Evolutionary conservation across 53 echinoderm and acorn worm genomes (phyloP).

Genomic region (Zoroaster sp.): DNA sequence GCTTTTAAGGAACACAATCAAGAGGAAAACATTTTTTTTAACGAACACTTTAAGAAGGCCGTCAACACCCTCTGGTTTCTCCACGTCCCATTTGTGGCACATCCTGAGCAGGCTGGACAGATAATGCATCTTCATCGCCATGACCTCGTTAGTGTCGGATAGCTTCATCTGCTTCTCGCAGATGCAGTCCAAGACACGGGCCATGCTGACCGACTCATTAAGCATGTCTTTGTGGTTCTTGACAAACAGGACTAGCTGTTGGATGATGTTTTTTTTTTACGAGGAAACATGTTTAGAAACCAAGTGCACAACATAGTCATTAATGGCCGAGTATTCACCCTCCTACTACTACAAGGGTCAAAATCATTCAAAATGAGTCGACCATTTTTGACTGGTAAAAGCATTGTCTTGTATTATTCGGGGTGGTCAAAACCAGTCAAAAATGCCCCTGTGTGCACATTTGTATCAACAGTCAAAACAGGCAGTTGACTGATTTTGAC

Average conservation of each 20-base stretch:
- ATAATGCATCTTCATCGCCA: conserved; percentile 95
- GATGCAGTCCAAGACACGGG: conserved; percentile 83
- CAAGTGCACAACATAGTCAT: too few relatives aligned
- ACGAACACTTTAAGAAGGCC: conserved; percentile 84
- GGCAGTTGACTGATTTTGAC: too few relatives aligned
- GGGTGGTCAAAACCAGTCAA: too few relatives aligned
- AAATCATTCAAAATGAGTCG: too few relatives aligned
- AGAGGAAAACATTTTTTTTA: neutral
- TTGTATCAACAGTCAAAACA: too few relatives aligned
- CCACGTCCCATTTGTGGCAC: conserved; percentile 88
- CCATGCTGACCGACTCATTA: conserved; percentile 69
- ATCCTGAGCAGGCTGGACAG: conserved; percentile 66
- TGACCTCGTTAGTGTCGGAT: conserved; percentile 79
- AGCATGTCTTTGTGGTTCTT: conserved; percentile 70
- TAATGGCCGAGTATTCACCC: too few relatives aligned
- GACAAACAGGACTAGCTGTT: conserved; percentile 72
- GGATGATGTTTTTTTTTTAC: too few relatives aligned
- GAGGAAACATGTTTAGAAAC: too few relatives aligned
- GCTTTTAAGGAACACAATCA: neutral
- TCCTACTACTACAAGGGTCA: too few relatives aligned
- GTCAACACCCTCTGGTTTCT: conserved; percentile 60
- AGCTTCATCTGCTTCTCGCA: conserved; percentile 89
- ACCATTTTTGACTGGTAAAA: too few relatives aligned
- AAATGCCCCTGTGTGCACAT: too few relatives aligned
- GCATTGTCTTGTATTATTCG: too few relatives aligned